Evolutionary conservation across 2,113 vertebrate species (phyloP), one percentile per base, ranked within the genome.

Genomic region (Illadopsis cleaveri): DNA sequence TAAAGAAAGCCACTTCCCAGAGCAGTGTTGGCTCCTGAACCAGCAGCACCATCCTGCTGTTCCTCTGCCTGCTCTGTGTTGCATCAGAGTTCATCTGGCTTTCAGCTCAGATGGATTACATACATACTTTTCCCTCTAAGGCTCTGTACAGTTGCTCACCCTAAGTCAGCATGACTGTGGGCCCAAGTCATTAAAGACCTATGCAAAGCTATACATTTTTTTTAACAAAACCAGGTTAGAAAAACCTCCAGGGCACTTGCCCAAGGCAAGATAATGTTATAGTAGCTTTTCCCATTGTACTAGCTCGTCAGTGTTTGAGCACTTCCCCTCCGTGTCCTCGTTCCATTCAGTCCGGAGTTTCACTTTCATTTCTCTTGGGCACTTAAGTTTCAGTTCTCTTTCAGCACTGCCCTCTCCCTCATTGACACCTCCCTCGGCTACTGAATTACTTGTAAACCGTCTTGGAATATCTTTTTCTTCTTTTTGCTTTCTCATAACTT

Each of bases 351-450:
- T 61, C 71, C 50, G 2, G 37, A 91, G 94, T 97, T 97, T 98
- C 97, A 95, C 96, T 98, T 98, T 98, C 97, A 9, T 97, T 98
- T 98, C 94, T 72, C 62, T 11, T 8, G 33, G 15, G 64, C 56
- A 21, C n/a, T 86, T 33, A 12, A 79, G 93, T 98, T 98, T 98
- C 97, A 79, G 69, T 97, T 97, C 87, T 86, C 21, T 62, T 75
- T 66, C 9, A 11, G 14, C 11, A 5, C 20, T 27, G 27, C 53
- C 87, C 47, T 68, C 22, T 79, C 56, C 51, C 53, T 54, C 30
- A 31, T 50, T 82, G 47, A 31, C 80, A 54, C 35, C 40, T 83
- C 61, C 78, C 30, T 71, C 64, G 61, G 70, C 71, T 86, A 47
- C 24, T 37, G 45, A 50, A 86, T 71, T 50, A 61, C 37, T 30